These are phyloP conservation scores for Procambarus virginalis DNA, from an alignment of 1,140 invertebrate species.

Conservation along the genomic window DNA sequence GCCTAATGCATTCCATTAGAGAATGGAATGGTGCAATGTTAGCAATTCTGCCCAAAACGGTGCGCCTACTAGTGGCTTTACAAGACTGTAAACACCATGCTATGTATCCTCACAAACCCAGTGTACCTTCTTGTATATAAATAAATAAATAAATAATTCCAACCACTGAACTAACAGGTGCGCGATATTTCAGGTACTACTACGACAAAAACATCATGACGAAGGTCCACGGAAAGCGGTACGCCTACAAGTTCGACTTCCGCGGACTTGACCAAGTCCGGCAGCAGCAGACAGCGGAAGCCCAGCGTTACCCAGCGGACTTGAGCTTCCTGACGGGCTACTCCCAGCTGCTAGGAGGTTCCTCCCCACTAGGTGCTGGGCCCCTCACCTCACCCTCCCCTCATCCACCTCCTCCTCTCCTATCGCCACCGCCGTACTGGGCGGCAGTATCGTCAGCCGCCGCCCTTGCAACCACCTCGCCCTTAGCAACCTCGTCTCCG, in stretches of 20 bases:
- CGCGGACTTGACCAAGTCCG: constrained; percentile 89
- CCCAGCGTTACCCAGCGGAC: constrained; percentile 63
- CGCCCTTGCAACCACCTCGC: constrained; percentile 47
- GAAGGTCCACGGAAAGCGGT: constrained; percentile 97
- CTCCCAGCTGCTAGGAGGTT: constrained; percentile 62
- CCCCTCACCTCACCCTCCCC: constrained; percentile 31
- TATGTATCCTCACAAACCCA: too few species aligned
- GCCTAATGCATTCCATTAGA: too few species aligned
- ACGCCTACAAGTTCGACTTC: constrained; percentile 99
- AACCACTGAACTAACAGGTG: neutral
- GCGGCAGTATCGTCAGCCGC: constrained; percentile 65
- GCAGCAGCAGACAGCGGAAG: constrained; percentile 68
- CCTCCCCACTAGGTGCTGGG: constrained; percentile 24
- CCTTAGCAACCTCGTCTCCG: constrained; percentile 65
- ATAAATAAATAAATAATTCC: too few species aligned
- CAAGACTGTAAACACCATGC: too few species aligned
- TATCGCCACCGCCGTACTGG: constrained; percentile 67
- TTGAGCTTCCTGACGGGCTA: constrained; percentile 65
- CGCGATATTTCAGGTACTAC: constrained; percentile 85
- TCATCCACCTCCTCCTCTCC: constrained; percentile 44
- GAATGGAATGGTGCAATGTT: too few species aligned
- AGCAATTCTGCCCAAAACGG: too few species aligned
- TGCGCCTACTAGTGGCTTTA: too few species aligned
- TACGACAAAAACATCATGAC: constrained; percentile 99
- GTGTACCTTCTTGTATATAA: too few species aligned